A percentile compares a stretch with the other conserved stretches of the same genome.
Conservation (phyloP, 2,797 vertebrate species). For the Cryptoblepharus egeriae region DNA sequence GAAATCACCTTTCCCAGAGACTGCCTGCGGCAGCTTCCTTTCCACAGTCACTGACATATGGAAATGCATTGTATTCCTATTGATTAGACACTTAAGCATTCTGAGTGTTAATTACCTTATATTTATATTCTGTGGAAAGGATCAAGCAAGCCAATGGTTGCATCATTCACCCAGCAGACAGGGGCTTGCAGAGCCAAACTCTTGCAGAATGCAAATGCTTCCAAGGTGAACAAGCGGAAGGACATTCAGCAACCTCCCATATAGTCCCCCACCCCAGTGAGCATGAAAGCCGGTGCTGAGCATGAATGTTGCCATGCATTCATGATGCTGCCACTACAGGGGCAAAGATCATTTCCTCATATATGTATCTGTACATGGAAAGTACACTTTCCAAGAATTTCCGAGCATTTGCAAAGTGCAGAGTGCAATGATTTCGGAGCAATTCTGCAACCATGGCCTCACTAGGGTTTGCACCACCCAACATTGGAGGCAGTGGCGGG, state of each 20-base stretch:
- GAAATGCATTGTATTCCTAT: conserved; percentile 36
- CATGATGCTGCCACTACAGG: no score
- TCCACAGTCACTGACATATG: background rate
- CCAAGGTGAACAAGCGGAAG: background rate
- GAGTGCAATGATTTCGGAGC: no score
- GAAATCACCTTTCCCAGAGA: conserved; percentile 19
- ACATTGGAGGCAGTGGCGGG: no score
- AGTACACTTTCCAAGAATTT: no score
- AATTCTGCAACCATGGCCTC: no score
- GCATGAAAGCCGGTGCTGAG: background rate
- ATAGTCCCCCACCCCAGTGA: background rate
- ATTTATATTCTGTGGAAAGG: conserved; percentile 14
- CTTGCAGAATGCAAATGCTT: background rate
- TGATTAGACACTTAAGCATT: conserved; percentile 45
- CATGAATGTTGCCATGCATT: background rate
- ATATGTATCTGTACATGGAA: background rate
- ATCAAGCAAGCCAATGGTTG: conserved; percentile 13
- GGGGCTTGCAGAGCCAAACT: background rate
- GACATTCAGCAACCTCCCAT: background rate
- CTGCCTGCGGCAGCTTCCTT: background rate
- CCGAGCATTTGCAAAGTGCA: no score
- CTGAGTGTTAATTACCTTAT: background rate
- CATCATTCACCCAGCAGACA: background rate
- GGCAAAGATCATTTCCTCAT: background rate
- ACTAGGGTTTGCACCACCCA: no score